Evolutionary conservation across 2,888 invertebrate genomes (phyloP), one percentile per base, ranked within the genome.

Genomic region (Uloborus plumipes): DNA sequence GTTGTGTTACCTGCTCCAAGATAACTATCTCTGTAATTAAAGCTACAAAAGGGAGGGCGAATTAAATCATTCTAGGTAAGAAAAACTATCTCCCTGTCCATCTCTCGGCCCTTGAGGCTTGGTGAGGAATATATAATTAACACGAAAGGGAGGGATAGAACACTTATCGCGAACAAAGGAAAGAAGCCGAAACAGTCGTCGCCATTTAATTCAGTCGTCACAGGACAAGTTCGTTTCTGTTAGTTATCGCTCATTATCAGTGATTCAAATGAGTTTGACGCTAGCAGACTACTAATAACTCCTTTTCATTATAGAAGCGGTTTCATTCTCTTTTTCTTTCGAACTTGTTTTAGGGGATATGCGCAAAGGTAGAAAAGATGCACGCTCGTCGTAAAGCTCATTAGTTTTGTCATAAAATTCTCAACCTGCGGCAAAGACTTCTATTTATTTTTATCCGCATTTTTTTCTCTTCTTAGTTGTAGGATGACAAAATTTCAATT

Each of bases 231-330:
- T 61, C 69, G 76, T 76, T 76, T 47, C 62, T 69, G 69, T 50
- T 76, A 78, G 77, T 71, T 71, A 71, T 78, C 70, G 65, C 77
- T 78, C 77, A 78, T 78, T 78, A 78, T 78, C 71, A 15, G 26
- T 58, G 16, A 55, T 22, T 71, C 75, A 51, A 74, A 73, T 73
- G 74, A 65, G 62, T 31, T 31, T 16, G 51, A 76, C 76, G 77
- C 22, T 11, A 16, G 20, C 22, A 49, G 77, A 78, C 77, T 78
- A 65, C 58, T 78, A 78, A 78, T 78, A 64, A 59, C n/a, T 71
- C 53, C 70, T 71, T 78, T 78, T 70, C 64, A 62, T 65, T 65
- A n/a, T n/a, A 58, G 20, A 14, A 7, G 39, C 3, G 39, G 39
- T 39, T 39, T 39, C 9, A 9, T 39, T 39, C 39, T 39, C 9